A percentile compares a stretch with the other conserved stretches of the same genome.
Conservation (phyloP, 2,888 invertebrate genomes). For the Galerucella pusilla region DNA sequence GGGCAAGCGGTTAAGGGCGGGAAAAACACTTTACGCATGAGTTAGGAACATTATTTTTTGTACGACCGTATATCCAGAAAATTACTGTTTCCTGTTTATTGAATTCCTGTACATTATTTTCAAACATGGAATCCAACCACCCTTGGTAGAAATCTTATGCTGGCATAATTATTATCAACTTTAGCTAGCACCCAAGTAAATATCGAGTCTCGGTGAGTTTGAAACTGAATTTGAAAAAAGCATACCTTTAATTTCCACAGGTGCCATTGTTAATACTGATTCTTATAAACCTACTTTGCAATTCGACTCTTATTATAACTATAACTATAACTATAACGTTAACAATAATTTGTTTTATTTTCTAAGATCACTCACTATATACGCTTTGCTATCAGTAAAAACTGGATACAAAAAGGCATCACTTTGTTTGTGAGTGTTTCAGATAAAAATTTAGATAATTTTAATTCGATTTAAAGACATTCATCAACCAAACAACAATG, state of each 20-base stretch:
- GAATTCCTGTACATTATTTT: no score
- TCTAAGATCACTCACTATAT: not conserved
- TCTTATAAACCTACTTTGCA: not conserved
- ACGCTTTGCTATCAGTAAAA: not conserved
- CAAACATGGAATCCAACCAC: no score
- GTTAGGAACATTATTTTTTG: no score
- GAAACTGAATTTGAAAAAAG: not conserved
- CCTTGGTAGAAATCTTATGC: no score
- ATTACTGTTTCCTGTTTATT: no score
- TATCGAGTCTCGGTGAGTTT: not conserved
- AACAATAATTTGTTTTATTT: not conserved
- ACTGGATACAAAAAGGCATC: not conserved
- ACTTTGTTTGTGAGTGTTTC: constrained; percentile 1
- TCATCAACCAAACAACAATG: constrained; percentile 8
- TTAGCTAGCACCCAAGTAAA: no score
- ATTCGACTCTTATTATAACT: not conserved
- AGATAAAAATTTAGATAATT: not conserved
- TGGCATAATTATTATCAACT: no score
- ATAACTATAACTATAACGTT: not conserved
- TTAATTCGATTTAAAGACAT: constrained; percentile 3
- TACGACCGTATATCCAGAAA: no score
- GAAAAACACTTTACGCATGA: no score
- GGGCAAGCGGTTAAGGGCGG: no score
- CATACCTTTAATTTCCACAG: not conserved
- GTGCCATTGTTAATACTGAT: not conserved